Evolutionary conservation across 2,888 invertebrate species (phyloP).

Genomic region (Unio delphinus): DNA sequence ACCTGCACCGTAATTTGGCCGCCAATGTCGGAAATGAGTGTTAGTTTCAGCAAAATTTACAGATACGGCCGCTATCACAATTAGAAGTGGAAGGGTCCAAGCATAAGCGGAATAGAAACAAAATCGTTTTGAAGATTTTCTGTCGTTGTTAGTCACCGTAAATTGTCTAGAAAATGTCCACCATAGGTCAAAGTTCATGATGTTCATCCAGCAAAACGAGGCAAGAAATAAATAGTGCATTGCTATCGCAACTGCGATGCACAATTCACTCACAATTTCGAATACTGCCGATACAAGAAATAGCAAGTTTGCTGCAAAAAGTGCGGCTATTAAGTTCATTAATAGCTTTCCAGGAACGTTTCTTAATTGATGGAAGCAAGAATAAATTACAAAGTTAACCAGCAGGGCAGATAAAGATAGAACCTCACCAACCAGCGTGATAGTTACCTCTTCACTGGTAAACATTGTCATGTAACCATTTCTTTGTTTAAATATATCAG

Average conservation of each 20-base stretch:
- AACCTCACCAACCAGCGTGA: constrained; percentile 79
- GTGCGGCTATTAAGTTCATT: constrained; percentile 73
- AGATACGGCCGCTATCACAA: constrained; percentile 60
- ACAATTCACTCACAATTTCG: constrained; percentile 9
- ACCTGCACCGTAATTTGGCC: constrained; percentile 73
- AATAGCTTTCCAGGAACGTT: constrained; percentile 75
- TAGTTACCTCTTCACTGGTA: constrained; percentile 20
- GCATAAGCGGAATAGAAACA: constrained; percentile 67
- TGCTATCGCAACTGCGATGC: constrained; percentile 67
- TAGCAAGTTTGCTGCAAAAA: constrained; percentile 73
- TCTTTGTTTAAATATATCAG: constrained; percentile 9
- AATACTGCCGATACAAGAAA: constrained; percentile 72
- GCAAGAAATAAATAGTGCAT: constrained; percentile 75
- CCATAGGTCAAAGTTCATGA: constrained; percentile 77
- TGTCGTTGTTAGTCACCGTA: constrained; percentile 23
- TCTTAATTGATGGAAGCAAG: constrained; percentile 72
- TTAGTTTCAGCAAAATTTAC: constrained; percentile 71
- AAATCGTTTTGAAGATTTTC: constrained; percentile 38
- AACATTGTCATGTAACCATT: constrained; percentile 15
- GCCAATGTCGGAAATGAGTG: constrained; percentile 42
- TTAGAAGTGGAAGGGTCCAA: constrained; percentile 68
- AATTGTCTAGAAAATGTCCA: constrained; percentile 69
- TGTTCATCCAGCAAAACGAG: constrained; percentile 76
- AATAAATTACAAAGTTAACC: constrained; percentile 73
- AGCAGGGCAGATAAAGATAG: constrained; percentile 74